Conservation (phyloP, 2,113 vertebrate genomes). For the Archilochus colubris region DNA sequence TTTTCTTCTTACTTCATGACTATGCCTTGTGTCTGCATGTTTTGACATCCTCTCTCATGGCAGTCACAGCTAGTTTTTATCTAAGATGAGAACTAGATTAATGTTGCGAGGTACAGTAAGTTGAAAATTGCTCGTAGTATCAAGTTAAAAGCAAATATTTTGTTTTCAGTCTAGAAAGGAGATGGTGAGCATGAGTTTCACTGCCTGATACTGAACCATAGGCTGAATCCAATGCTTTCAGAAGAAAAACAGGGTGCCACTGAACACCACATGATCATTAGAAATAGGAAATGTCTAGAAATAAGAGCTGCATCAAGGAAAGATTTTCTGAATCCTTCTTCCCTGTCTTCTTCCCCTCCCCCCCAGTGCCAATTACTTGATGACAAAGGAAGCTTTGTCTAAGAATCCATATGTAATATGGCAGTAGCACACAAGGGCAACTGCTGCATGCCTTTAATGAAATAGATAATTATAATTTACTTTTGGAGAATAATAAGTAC, state of each 20-base stretch:
- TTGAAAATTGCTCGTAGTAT: not conserved
- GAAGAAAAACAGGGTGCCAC: not conserved
- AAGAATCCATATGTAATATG: not conserved
- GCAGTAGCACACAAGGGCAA: not conserved
- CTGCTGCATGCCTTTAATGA: not conserved
- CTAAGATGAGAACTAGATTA: not conserved
- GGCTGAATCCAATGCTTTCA: not conserved
- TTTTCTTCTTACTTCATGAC: not conserved
- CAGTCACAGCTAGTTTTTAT: not conserved
- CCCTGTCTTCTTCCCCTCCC: not conserved
- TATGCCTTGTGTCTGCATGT: not conserved
- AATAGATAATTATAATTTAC: not conserved
- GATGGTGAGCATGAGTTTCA: not conserved
- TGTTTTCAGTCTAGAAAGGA: not conserved
- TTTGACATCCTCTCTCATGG: not conserved
- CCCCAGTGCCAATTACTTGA: not conserved
- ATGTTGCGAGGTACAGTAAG: not conserved
- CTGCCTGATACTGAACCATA: no score
- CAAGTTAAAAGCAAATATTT: not conserved
- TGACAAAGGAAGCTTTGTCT: not conserved
- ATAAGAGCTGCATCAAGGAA: not conserved
- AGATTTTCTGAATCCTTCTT: not conserved
- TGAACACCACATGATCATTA: not conserved
- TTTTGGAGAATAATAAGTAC: not conserved
- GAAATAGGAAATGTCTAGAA: not conserved